Percentiles rank a stretch among this genome's conserved stretches.
These are phyloP conservation scores for Alosa alosa DNA, from an alignment of 2,113 vertebrate genomes.

Conservation along the genomic window DNA sequence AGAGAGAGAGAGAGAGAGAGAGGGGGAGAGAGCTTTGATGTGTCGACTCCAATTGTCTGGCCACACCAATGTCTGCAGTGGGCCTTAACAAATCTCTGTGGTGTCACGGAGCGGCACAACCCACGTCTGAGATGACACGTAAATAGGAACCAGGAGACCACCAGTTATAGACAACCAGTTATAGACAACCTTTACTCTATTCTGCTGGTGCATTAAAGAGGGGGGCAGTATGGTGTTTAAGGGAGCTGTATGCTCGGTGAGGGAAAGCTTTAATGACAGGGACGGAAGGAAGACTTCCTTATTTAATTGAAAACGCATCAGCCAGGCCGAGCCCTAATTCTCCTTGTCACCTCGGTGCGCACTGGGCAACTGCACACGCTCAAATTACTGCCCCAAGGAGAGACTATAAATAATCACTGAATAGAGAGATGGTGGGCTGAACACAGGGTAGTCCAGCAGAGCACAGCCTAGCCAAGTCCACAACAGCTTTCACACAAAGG, in stretches of 20 bases:
- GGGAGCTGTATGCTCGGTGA: conserved; percentile 14
- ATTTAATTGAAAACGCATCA: conserved; percentile 59
- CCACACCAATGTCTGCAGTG: not conserved
- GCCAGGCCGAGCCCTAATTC: conserved; percentile 43
- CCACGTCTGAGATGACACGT: not conserved
- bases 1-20: not conserved
- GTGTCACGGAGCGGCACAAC: not conserved
- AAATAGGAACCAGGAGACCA: not conserved
- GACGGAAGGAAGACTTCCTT: conserved; percentile 30
- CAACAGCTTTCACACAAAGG: not conserved
- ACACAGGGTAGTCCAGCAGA: not conserved
- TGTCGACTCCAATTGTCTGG: not conserved
- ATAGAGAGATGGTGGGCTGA: not conserved
- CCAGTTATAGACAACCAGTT: conserved; percentile 35
- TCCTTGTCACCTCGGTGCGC: conserved; percentile 51
- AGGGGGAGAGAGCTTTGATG: not conserved
- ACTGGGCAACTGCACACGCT: conserved; percentile 37
- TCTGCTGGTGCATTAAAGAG: conserved; percentile 3
- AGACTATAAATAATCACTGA: conserved; percentile 34
- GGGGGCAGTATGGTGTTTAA: conserved; percentile 10
- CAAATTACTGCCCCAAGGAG: conserved; percentile 28
- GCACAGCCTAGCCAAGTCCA: not conserved
- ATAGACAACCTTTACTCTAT: conserved; percentile 38
- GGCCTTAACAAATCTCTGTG: not conserved
- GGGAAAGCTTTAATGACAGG: conserved; percentile 38